Conservation (phyloP, 1,140 invertebrate species). For the Aphaenogaster rudis region DNA sequence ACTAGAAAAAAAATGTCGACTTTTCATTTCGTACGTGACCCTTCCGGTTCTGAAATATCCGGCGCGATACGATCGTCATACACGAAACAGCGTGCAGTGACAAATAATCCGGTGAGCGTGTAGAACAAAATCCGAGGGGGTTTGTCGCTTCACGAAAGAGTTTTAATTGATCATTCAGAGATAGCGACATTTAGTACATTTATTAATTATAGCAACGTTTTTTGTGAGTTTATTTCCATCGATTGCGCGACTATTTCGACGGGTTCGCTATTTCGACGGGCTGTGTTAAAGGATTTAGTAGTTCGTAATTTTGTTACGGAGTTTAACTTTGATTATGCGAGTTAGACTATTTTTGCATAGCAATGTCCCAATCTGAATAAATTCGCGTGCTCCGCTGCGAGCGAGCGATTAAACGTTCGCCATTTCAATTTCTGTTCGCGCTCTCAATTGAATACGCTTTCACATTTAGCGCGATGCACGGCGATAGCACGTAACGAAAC, state of each 20-base stretch:
- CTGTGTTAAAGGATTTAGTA: constrained; percentile 1
- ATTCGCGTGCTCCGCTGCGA: constrained; percentile 14
- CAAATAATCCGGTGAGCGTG: constrained; percentile 5
- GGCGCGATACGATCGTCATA: constrained; percentile 40
- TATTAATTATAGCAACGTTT: not conserved
- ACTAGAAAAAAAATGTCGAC: constrained; percentile 43
- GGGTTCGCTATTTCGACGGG: not conserved
- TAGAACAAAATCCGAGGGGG: not conserved
- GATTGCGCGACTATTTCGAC: not conserved
- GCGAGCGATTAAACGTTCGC: constrained; percentile 36
- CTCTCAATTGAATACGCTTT: constrained; percentile 16
- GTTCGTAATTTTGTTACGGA: constrained; percentile 9
- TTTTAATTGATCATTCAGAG: not conserved
- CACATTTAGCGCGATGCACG: constrained; percentile 14
- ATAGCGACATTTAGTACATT: not conserved
- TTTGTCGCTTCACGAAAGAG: not conserved
- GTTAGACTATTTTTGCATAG: constrained; percentile 42
- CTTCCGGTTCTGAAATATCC: constrained; percentile 38
- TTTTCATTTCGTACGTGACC: constrained; percentile 29
- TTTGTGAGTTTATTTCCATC: not conserved
- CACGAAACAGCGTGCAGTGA: constrained; percentile 7
- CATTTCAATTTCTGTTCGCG: constrained; percentile 37
- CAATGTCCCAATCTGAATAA: constrained; percentile 49
- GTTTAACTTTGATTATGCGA: constrained; percentile 12
- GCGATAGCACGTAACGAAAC: constrained; percentile 33